Percentiles rank a stretch among this genome's conserved stretches.
Evolutionary conservation across 1,140 invertebrate genomes (phyloP).

Genomic region (Chlorops oryzae): DNA sequence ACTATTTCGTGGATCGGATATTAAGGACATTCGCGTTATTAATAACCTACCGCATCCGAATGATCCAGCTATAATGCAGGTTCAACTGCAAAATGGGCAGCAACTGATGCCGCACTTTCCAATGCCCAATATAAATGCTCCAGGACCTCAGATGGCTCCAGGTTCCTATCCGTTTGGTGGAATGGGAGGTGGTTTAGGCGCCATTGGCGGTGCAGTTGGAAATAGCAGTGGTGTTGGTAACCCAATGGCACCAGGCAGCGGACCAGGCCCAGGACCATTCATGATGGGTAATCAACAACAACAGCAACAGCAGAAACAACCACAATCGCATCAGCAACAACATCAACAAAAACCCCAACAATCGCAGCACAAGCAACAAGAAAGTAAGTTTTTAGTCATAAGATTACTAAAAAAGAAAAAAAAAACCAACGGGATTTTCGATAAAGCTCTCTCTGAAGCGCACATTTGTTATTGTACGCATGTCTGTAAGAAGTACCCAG

Average conservation of each 20-base stretch:
- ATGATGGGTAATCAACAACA: slow-evolving; percentile 47
- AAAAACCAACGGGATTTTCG: too few species aligned
- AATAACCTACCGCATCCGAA: slow-evolving; percentile 71
- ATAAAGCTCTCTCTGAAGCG: too few species aligned
- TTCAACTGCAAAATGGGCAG: slow-evolving; percentile 61
- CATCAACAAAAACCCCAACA: slow-evolving; percentile 56
- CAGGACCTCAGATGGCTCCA: slow-evolving; percentile 17
- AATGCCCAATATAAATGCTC: slow-evolving; percentile 34
- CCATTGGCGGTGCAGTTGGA: slow-evolving; percentile 38
- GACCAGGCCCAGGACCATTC: slow-evolving; percentile 56
- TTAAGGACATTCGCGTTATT: slow-evolving; percentile 96
- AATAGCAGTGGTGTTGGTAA: slow-evolving; percentile 41
- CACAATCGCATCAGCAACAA: slow-evolving; percentile 55
- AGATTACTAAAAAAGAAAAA: too few species aligned
- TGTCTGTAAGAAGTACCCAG: too few species aligned
- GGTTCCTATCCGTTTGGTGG: slow-evolving; percentile 36
- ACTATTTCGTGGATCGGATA: slow-evolving; percentile 94
- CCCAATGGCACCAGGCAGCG: slow-evolving; percentile 51
- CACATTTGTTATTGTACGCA: too few species aligned
- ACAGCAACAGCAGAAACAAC: slow-evolving; percentile 57
- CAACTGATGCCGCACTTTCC: slow-evolving; percentile 45
- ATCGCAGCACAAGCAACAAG: slow-evolving; percentile 52
- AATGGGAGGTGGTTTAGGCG: slow-evolving; percentile 32
- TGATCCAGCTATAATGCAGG: slow-evolving; percentile 94
- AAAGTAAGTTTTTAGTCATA: slow-evolving; percentile 13